Evolutionary conservation across 53 echinoderm and acorn worm genomes (phyloP), one percentile per base, ranked within the genome.

Genomic region (Patiria pectinifera): DNA sequence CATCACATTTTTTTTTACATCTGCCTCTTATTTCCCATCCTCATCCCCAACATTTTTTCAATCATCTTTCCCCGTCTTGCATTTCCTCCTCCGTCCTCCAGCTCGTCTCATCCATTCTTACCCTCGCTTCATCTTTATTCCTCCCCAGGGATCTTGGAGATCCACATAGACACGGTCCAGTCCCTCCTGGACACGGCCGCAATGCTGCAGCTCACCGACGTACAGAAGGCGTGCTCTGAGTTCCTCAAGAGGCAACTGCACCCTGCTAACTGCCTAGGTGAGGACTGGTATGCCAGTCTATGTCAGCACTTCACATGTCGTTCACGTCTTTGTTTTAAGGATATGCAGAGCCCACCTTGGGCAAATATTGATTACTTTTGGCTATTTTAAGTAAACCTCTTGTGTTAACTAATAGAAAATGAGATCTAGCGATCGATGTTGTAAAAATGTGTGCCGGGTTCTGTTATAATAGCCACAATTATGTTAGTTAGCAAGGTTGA

Each of bases 201-300:
- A 80, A 92, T 96, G 92, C 80, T 96, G 14, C 96, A 96, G 76
- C 91, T 96, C n/a, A 76, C 92, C 15, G 95, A 95, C 86, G 96
- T 96, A 48, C 96, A 96, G 69, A 91, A 86, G 48, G 94, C 96
- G 3, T 96, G 96, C 91, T 96, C 96, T 45, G 95, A 96, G 80
- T 96, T 96, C 91, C 95, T 96, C 70, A 96, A 96, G 95, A 95
- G 94, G n/a, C 95, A 96, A 58, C 91, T 96, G 13, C 96, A 96
- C 87, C 96, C 96, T 62, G 94, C 95, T 35, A 96, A 96, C 91
- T 96, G 96, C 86, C 95, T 96, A 25, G 96, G 96, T 96, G 86
- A 85, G 60, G 66, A 66, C 6, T 66, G 66, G 66, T 66, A 16
- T 13, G 66, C 19, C 14, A 66, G 66, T 66, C 66, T 66, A 66